Conservation (phyloP, 2,888 invertebrate genomes). For the Agrotis clavis region DNA sequence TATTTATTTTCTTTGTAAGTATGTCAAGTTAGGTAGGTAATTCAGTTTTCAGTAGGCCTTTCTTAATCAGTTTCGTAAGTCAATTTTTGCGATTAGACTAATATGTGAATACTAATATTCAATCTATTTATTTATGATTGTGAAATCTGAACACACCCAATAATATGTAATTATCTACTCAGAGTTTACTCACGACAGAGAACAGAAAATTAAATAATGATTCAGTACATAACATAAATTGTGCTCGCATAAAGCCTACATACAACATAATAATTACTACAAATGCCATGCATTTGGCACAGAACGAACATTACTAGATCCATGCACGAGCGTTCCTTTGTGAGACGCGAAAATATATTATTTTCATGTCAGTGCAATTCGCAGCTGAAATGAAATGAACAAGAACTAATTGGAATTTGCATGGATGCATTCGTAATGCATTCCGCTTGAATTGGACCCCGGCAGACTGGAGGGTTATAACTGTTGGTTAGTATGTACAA, state of each 20-base stretch:
- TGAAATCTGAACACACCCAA: not conserved
- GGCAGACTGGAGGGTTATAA: constrained; percentile 15
- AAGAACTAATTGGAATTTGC: constrained; percentile 65
- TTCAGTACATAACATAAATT: constrained; percentile 12
- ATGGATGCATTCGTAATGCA: constrained; percentile 61
- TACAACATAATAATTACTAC: constrained; percentile 40
- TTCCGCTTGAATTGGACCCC: constrained; percentile 63
- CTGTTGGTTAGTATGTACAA: constrained; percentile 41
- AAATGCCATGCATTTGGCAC: constrained; percentile 37
- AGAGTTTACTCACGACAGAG: constrained; percentile 1
- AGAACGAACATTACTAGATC: constrained; percentile 41
- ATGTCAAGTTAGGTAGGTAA: too few species aligned
- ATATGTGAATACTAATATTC: not conserved
- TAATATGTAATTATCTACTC: not conserved
- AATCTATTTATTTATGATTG: not conserved
- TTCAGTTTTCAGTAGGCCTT: not conserved
- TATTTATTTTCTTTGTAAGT: too few species aligned
- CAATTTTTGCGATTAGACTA: not conserved
- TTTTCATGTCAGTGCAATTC: constrained; percentile 46
- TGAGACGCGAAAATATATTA: constrained; percentile 50
- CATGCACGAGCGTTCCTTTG: constrained; percentile 36
- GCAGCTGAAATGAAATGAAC: constrained; percentile 62
- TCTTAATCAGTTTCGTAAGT: not conserved
- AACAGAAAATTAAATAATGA: not conserved
- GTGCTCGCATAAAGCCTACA: not conserved